Conservation (phyloP, 2,888 invertebrate species). For the Quadroppia sp. region DNA sequence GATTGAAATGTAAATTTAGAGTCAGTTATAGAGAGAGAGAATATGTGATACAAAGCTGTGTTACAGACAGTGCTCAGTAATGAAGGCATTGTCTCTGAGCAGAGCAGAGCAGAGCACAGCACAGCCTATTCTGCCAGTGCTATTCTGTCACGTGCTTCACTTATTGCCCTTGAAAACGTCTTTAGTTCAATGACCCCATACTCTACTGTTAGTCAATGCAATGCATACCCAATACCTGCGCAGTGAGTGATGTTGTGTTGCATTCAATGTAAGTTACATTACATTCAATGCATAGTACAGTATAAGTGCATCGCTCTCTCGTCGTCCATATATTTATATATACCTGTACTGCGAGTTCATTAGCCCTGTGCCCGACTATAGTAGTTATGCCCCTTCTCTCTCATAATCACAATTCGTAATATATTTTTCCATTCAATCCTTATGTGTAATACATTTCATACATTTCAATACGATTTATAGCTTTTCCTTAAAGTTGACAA, state of each 20-base stretch:
- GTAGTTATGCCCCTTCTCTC: slow-evolving; percentile 18
- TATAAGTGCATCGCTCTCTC: slow-evolving; percentile 17
- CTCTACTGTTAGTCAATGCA: not conserved
- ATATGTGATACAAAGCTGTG: too few species aligned
- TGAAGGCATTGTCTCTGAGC: too few species aligned
- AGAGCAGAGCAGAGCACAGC: too few species aligned
- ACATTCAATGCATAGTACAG: not conserved
- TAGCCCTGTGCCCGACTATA: slow-evolving; percentile 6
- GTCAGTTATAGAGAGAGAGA: too few species aligned
- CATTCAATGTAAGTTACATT: too few species aligned
- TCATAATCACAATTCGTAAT: slow-evolving; percentile 21
- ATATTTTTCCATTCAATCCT: slow-evolving; percentile 30
- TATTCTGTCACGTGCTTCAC: slow-evolving; percentile 33
- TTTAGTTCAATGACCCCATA: slow-evolving; percentile 36
- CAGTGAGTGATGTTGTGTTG: too few species aligned
- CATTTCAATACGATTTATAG: slow-evolving; percentile 5
- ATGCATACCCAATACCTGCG: slow-evolving; percentile 26
- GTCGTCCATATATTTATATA: slow-evolving; percentile 6
- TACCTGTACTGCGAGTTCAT: slow-evolving; percentile 34
- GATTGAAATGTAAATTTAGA: too few species aligned
- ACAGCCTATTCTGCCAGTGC: not conserved
- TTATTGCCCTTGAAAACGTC: slow-evolving; percentile 44
- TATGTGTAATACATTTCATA: slow-evolving; percentile 3
- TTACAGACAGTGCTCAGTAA: too few species aligned
- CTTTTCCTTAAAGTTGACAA: slow-evolving; percentile 14